Base-by-base conservation (phyloP, 1,140 invertebrate genomes). In the Saccostrea cuccullata region DNA sequence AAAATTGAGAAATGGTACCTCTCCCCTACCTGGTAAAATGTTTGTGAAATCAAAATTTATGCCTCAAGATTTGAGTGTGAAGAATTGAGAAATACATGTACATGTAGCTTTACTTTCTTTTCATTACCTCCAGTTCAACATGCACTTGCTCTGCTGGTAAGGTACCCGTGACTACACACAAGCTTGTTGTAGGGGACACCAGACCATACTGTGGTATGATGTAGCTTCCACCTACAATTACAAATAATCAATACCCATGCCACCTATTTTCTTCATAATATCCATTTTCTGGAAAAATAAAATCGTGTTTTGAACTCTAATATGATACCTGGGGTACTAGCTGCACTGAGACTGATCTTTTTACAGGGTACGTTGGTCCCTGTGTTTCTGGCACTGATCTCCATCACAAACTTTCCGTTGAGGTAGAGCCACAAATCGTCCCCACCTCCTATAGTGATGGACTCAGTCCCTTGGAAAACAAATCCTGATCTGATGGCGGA, bases 391-490 rank as follows among this genome's bases (percentile, higher is more conserved):
- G 87, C 55, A 20, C 30, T 83, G 4, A 92, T 67, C 55, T 92
- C 87, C n/a, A 92, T 55, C 5, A 92, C 89, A 15, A 92, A 77
- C 8, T 85, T 84, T 60, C 87, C 89, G 82, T 92, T 92, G 20
- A 92, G 86, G 77, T 90, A 92, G 0, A 92, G 89, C 91, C 91
- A 92, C 82, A 92, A 55, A 30, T 92, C 91, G 23, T 92, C 92
- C 6, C 92, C 92, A 13, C 92, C 92, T 2, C 88, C 91, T 20
- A 92, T 83, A 15, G 88, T 90, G 12, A 92, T 84, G 1, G 84
- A 87, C 60, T 90, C 92, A 1, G 67, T 88, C 5, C 91, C 92
- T 47, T 91, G 87, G 85, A 89, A 92, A 36, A 89, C 85, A 89
- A 92, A 89, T 8, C 89, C 91, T 30, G 87, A 86, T 23, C 91